These are phyloP conservation scores for Lepisosteus oculatus DNA, from an alignment of 2,113 vertebrate genomes.

Conservation along the genomic window DNA sequence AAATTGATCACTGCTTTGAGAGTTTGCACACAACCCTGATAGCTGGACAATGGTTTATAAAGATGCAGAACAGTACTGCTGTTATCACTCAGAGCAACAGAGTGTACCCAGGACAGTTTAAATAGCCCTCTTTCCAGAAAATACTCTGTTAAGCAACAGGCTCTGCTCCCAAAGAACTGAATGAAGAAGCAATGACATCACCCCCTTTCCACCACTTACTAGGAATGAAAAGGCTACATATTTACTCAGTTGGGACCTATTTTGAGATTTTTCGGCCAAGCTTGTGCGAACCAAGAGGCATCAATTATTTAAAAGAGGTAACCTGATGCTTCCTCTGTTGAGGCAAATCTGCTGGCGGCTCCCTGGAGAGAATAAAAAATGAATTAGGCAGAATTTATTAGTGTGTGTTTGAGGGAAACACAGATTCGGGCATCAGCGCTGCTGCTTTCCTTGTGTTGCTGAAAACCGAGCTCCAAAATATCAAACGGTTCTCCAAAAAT, in stretches of 20 bases:
- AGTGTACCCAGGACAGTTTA: too few relatives aligned
- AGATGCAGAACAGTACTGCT: too few relatives aligned
- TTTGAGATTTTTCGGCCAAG: conserved; percentile 84
- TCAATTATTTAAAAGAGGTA: conserved; percentile 99
- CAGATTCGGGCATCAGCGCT: conserved; percentile 63
- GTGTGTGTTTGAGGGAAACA: conserved; percentile 74
- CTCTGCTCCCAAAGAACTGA: conserved; percentile 32
- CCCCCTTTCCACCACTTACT: conserved; percentile 33
- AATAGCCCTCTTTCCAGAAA: too few relatives aligned
- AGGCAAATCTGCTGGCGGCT: conserved; percentile 91
- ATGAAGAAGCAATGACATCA: conserved; percentile 41
- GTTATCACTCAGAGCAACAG: too few relatives aligned
- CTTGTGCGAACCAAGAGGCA: conserved; percentile 76
- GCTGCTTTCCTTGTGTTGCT: conserved; percentile 36
- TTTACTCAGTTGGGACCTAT: conserved; percentile 82
- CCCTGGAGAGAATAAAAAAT: conserved; percentile 97
- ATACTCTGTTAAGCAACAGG: conserved; percentile 35
- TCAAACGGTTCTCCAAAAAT: conserved; percentile 12
- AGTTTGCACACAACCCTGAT: too few relatives aligned
- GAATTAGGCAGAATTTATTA: conserved; percentile 99
- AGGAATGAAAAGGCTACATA: conserved; percentile 35
- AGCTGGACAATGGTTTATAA: too few relatives aligned
- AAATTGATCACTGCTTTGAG: too few relatives aligned
- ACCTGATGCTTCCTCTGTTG: conserved; percentile 98
- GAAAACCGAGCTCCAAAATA: conserved; percentile 31